Percentiles rank a stretch among this genome's conserved stretches.
These are phyloP conservation scores for Nymphicus hollandicus DNA, from an alignment of 2,113 vertebrate species.

Conservation along the genomic window DNA sequence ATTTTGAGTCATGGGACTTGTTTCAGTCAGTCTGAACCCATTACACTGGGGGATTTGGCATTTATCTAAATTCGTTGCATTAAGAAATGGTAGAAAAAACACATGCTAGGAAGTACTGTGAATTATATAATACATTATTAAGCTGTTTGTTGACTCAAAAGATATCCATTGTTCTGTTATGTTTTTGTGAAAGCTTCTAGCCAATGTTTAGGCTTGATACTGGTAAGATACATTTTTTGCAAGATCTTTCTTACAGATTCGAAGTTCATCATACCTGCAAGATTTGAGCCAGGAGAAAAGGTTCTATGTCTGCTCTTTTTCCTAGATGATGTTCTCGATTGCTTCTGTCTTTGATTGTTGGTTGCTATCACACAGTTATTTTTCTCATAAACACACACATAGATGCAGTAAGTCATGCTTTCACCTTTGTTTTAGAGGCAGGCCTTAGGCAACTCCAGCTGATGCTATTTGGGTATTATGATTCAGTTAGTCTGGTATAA, in stretches of 20 bases:
- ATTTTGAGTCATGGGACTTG: neutral
- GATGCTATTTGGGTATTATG: neutral
- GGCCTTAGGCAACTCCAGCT: neutral
- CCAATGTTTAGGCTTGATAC: neutral
- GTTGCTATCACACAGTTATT: neutral
- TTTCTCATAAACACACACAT: neutral
- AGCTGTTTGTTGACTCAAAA: neutral
- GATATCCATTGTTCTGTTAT: neutral
- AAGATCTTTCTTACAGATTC: neutral
- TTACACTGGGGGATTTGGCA: neutral
- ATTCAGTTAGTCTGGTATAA: neutral
- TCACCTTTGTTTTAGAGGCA: neutral
- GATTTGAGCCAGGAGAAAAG: neutral
- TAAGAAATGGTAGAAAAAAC: neutral
- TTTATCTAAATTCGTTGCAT: neutral
- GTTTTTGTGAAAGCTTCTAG: neutral
- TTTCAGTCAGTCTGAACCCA: neutral
- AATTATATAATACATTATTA: neutral
- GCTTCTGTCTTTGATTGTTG: neutral
- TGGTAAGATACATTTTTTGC: neutral
- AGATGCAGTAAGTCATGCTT: neutral
- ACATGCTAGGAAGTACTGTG: neutral
- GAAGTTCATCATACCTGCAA: neutral
- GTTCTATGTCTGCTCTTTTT: fast-evolving
- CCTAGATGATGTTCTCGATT: neutral